phyloP scores from a whole-genome alignment of 2,888 invertebrate genomes.

The Iphiclides podalirius region DNA sequence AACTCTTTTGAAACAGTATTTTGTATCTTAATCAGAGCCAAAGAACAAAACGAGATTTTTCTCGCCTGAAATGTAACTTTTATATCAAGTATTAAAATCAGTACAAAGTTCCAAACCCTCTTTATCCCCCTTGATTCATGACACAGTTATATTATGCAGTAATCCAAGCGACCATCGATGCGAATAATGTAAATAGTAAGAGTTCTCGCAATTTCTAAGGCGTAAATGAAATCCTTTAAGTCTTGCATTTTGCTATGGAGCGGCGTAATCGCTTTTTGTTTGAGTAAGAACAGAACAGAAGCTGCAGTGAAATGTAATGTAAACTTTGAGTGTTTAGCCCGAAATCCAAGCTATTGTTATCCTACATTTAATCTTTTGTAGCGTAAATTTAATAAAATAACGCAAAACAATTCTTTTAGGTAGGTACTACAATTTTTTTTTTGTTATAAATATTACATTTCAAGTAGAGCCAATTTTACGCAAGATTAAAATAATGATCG shows the following conservation, averaged over 20 bases:
- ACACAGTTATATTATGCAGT: conserved; percentile 9
- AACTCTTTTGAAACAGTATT: too few relatives aligned
- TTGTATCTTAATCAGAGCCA: too few relatives aligned
- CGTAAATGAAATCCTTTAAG: conserved; percentile 19
- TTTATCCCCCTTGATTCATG: conserved; percentile 13
- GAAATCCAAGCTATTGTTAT: background rate
- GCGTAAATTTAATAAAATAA: too few relatives aligned
- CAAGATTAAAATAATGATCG: too few relatives aligned
- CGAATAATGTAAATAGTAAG: conserved; percentile 11
- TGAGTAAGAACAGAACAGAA: conserved; percentile 1
- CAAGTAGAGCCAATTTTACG: too few relatives aligned
- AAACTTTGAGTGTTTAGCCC: background rate
- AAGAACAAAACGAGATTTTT: too few relatives aligned
- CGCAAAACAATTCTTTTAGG: too few relatives aligned
- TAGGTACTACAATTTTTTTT: too few relatives aligned
- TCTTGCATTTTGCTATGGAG: conserved; percentile 8
- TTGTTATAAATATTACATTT: too few relatives aligned
- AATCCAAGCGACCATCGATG: conserved; percentile 13
- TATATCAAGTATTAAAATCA: conserved; percentile 3
- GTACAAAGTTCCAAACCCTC: background rate
- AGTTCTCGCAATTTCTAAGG: conserved; percentile 16
- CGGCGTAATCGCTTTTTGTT: conserved; percentile 18
- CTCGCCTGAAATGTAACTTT: background rate
- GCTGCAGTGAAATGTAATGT: conserved; percentile 9
- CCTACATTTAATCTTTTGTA: background rate